Percentiles rank a stretch among this genome's conserved stretches.
phyloP scores from a whole-genome alignment of 2,113 vertebrate genomes.

The Ciconia stormi region DNA sequence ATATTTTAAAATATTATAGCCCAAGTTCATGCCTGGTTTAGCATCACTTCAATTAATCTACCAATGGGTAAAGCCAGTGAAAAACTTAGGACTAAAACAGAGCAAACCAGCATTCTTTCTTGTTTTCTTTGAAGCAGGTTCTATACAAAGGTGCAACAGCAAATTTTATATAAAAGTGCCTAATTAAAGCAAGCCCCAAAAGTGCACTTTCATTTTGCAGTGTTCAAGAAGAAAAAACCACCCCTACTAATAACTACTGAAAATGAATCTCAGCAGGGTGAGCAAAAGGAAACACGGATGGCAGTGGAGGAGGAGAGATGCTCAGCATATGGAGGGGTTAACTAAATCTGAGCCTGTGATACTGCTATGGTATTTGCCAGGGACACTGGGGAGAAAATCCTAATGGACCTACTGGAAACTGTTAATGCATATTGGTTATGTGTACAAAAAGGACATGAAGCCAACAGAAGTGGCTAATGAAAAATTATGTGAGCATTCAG shows the following conservation, averaged over 20 bases:
- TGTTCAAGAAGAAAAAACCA: neutral
- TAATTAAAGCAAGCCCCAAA: neutral
- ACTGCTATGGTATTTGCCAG: neutral
- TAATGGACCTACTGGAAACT: conserved; percentile 48
- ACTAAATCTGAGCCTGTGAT: conserved; percentile 4
- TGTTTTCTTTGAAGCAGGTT: conserved; percentile 26
- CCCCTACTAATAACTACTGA: neutral
- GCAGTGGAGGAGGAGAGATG: neutral
- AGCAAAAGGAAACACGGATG: neutral
- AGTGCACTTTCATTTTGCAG: neutral
- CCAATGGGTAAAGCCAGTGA: neutral
- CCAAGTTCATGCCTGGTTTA: neutral
- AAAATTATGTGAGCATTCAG: conserved; percentile 22
- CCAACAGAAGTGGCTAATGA: conserved; percentile 42
- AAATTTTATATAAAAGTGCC: neutral
- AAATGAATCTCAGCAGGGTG: neutral
- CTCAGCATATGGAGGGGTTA: conserved; percentile 32
- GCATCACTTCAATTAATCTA: neutral
- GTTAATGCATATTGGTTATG: conserved; percentile 26
- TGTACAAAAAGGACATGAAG: neutral
- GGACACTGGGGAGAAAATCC: conserved; percentile 34
- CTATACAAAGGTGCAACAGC: neutral
- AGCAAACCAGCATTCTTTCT: neutral
- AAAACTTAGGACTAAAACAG: neutral
- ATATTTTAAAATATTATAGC: neutral